phyloP scores from a whole-genome alignment of 2,888 invertebrate species.

The Spilarctia lutea region DNA sequence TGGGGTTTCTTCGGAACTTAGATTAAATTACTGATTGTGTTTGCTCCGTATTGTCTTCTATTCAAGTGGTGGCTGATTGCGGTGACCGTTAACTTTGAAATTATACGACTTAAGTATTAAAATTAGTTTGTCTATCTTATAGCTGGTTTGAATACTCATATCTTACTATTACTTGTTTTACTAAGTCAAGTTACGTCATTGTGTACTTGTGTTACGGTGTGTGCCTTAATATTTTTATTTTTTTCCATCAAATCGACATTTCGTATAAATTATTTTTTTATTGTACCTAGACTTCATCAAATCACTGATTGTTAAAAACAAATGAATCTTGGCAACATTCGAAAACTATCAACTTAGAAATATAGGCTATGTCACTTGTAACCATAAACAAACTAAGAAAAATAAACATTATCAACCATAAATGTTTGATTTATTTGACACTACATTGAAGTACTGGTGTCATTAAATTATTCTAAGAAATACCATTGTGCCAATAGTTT shows the following conservation, averaged over 20 bases:
- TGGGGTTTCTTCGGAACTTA: slow-evolving; percentile 61
- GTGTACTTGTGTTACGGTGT: too few species aligned
- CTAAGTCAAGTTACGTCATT: too few species aligned
- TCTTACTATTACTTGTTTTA: too few species aligned
- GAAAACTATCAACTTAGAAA: background rate
- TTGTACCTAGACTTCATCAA: too few species aligned
- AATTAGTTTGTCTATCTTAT: slow-evolving; percentile 16
- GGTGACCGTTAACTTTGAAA: slow-evolving; percentile 17
- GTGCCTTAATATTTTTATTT: too few species aligned
- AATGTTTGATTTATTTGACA: background rate
- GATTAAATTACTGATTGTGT: slow-evolving; percentile 63
- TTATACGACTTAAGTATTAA: slow-evolving; percentile 11
- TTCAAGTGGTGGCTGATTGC: slow-evolving; percentile 40
- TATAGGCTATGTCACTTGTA: background rate
- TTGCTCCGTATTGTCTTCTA: slow-evolving; percentile 64
- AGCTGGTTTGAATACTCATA: background rate
- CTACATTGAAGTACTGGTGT: background rate
- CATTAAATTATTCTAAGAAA: background rate
- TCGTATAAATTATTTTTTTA: background rate
- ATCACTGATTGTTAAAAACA: background rate
- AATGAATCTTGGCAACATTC: background rate
- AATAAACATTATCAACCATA: background rate
- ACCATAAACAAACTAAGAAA: background rate
- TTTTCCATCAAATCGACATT: background rate
- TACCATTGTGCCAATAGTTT: background rate